Evolutionary conservation across 2,888 invertebrate genomes (phyloP), one percentile per base, ranked within the genome.

Genomic region (Osmoderma eremita): DNA sequence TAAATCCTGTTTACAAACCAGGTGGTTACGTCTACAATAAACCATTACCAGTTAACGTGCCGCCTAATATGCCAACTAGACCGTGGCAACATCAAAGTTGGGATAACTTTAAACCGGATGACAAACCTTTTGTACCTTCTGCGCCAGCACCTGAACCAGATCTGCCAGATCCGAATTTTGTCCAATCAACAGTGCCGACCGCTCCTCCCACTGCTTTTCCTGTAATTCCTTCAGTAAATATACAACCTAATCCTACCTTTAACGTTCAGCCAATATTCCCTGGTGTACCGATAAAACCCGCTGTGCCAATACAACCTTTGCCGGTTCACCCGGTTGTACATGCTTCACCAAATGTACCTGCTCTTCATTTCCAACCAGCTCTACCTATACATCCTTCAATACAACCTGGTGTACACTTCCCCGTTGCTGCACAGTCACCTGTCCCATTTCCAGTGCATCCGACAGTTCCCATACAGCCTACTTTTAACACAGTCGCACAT

Each of bases 21-120:
- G 51, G 41, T 15, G 42, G 53, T 24, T 63, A 53, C 17, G 49
- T 39, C 2, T 56, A 49, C 49, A 36, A 65, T 36, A 56, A 48
- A 15, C 39, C 53, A 20, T 42, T 68, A 22, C 68, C 68, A 17
- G 68, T 61, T 30, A 58, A 68, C 24, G 68, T 68, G 1, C 68
- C 68, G 6, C 68, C 68, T 10, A 68, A 20, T 38, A 36, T 50
- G 17, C 68, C 68, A 2, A 15, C 41, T 12, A 68, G 45, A 61
- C 53, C 64, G 20, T 68, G 64, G 65, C 64, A 68, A 24, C 56
- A 63, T 22, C 61, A 68, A 53, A 65, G 68, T 8, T 68, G 68
- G 68, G 58, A 64, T 45, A 42, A 12, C n/a, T 61, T 61, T 45
- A 56, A 41, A 38, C 45, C 51, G 24, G 58, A 58, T 18, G 36